A percentile compares a stretch with the other conserved stretches of the same genome.
phyloP scores from a whole-genome alignment of 2,797 vertebrate species.

The Hemibagrus guttatus region DNA sequence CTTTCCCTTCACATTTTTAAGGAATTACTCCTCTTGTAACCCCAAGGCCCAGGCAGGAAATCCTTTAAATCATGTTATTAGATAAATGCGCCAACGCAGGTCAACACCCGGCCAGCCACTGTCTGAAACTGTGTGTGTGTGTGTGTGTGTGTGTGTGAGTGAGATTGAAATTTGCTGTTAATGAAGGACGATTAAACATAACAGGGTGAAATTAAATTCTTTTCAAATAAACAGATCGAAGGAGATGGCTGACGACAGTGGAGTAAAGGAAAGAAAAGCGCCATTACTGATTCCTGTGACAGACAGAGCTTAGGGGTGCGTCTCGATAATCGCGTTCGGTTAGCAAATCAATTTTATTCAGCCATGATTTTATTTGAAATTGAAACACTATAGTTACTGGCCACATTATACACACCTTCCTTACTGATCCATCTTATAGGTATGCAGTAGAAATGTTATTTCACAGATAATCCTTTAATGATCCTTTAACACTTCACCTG shows the following conservation, averaged over 20 bases:
- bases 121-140: not conserved
- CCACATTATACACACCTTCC: not conserved
- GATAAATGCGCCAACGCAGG: constrained; percentile 53
- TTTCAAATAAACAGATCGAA: not conserved
- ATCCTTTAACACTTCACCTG: not conserved
- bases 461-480: not conserved
- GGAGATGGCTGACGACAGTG: not conserved
- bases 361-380: not conserved
- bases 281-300: not conserved
- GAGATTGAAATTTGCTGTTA: not conserved
- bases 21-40: not conserved
- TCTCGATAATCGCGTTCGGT: not conserved
- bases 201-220: not conserved
- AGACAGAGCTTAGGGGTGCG: not conserved
- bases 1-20: constrained; percentile 4
- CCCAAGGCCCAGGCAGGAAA: constrained; percentile 48
- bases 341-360: not conserved
- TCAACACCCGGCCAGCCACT: constrained; percentile 54
- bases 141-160: not conserved
- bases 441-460: not conserved
- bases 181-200: not conserved
- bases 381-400: not conserved
- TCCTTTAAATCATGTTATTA: constrained; percentile 59
- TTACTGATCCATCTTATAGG: not conserved
- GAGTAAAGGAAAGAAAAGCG: not conserved